These are phyloP conservation scores for Zaprionus ghesquierei DNA, from an alignment of 1,140 invertebrate species.

Conservation along the genomic window DNA sequence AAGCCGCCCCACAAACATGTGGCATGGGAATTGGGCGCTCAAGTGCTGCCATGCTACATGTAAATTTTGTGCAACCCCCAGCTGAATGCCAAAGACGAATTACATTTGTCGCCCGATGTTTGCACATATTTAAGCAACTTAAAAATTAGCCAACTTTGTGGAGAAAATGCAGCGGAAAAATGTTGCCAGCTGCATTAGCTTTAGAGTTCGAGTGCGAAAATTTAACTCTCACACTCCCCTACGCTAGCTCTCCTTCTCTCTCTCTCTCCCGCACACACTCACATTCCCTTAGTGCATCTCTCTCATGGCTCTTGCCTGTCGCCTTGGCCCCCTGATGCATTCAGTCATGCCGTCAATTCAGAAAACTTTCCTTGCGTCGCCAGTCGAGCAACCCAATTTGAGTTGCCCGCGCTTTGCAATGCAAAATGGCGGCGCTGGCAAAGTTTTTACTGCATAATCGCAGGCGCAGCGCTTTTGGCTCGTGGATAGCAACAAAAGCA, in stretches of 20 bases:
- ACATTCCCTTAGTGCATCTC: neutral
- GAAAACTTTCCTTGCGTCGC: constrained; percentile 39
- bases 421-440: constrained; percentile 65
- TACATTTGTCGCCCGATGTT: constrained; percentile 72
- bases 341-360: constrained; percentile 49
- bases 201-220: constrained; percentile 17
- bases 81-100: constrained; percentile 60
- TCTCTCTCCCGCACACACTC: constrained; percentile 17
- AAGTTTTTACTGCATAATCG: constrained; percentile 79
- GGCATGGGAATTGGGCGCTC: constrained; percentile 2
- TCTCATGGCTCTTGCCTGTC: neutral
- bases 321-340: constrained; percentile 3
- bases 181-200: constrained; percentile 45
- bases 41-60: neutral
- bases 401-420: constrained; percentile 73
- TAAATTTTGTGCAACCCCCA: neutral
- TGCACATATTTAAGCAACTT: constrained; percentile 78
- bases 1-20: constrained; percentile 2
- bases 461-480: constrained; percentile 71
- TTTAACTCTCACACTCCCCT: constrained; percentile 5
- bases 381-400: constrained; percentile 68
- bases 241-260: constrained; percentile 2
- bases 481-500: constrained; percentile 54
- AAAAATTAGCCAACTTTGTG: constrained; percentile 68
- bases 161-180: constrained; percentile 58